Evolutionary conservation across 2,113 vertebrate species (phyloP).

Genomic region (Lophura nycthemera): DNA sequence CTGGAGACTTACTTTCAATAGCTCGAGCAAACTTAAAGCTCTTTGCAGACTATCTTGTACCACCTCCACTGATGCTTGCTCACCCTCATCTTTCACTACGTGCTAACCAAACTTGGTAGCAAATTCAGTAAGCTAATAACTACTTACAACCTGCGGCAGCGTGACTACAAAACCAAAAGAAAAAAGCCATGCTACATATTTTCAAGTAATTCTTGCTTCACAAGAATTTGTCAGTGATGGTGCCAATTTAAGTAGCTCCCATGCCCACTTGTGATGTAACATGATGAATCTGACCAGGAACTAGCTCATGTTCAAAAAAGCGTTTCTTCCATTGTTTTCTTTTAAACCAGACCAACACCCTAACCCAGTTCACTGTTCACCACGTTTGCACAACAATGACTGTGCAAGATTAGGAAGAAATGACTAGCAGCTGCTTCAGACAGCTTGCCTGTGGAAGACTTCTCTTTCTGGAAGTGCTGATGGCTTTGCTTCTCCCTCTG

Average conservation of each 20-base stretch:
- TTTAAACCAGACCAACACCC: conserved; percentile 11
- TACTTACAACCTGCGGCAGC: neutral
- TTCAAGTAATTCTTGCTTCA: conserved; percentile 27
- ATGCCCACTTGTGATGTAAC: neutral
- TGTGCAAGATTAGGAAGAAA: neutral
- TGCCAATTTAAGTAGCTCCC: conserved; percentile 41
- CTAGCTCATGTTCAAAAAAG: neutral
- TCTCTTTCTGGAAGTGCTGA: neutral
- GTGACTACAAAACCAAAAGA: neutral
- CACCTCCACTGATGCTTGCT: neutral
- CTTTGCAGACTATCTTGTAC: neutral
- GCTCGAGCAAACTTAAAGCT: neutral
- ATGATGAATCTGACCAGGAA: neutral
- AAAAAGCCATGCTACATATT: neutral
- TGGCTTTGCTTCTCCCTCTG: neutral
- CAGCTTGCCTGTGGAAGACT: neutral
- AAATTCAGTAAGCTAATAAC: neutral
- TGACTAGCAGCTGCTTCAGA: neutral
- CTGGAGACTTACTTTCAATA: neutral
- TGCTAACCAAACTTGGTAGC: neutral
- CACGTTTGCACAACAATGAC: neutral
- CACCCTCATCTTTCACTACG: neutral
- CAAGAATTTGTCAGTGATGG: conserved; percentile 35
- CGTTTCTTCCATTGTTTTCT: neutral
- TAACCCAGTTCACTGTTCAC: neutral